These are phyloP conservation scores for Proterorhinus semilunaris DNA, from an alignment of 2,113 vertebrate species.

Conservation along the genomic window DNA sequence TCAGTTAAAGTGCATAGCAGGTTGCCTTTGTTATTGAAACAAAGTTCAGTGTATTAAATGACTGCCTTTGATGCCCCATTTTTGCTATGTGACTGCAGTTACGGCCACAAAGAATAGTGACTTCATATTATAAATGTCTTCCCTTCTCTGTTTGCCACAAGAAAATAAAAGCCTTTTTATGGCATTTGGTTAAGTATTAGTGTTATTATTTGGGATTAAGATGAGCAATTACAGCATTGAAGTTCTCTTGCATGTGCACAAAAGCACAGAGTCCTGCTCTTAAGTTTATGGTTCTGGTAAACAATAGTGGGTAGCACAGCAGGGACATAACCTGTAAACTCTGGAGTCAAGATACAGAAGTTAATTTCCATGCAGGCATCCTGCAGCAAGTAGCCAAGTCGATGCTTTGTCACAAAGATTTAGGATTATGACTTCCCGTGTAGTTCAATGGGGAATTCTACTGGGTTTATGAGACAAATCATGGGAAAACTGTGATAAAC, in stretches of 20 bases:
- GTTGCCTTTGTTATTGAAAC: conserved; percentile 76
- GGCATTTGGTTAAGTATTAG: conserved; percentile 62
- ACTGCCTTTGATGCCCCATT: conserved; percentile 67
- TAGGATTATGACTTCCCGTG: conserved; percentile 51
- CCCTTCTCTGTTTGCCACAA: conserved; percentile 61
- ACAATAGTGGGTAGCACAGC: conserved; percentile 65
- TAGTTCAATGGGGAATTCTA: conserved; percentile 52
- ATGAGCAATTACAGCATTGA: conserved; percentile 61
- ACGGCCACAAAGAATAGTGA: conserved; percentile 63
- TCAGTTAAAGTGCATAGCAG: conserved; percentile 71
- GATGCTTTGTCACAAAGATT: conserved; percentile 58
- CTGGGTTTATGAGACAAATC: conserved; percentile 36
- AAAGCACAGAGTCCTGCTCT: conserved; percentile 55
- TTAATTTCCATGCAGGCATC: conserved; percentile 57
- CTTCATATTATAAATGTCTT: conserved; percentile 74
- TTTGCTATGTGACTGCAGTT: conserved; percentile 57
- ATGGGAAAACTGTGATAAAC: conserved; percentile 46
- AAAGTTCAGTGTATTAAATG: conserved; percentile 68
- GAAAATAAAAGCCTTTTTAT: conserved; percentile 62
- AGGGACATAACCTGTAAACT: conserved; percentile 55
- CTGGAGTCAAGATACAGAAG: conserved; percentile 61
- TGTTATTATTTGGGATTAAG: conserved; percentile 68
- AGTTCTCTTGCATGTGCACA: conserved; percentile 62
- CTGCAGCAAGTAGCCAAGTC: conserved; percentile 46
- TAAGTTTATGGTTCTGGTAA: conserved; percentile 59